Evolutionary conservation across 2,797 vertebrate genomes (phyloP).

Genomic region (Enteromius viviparus): DNA sequence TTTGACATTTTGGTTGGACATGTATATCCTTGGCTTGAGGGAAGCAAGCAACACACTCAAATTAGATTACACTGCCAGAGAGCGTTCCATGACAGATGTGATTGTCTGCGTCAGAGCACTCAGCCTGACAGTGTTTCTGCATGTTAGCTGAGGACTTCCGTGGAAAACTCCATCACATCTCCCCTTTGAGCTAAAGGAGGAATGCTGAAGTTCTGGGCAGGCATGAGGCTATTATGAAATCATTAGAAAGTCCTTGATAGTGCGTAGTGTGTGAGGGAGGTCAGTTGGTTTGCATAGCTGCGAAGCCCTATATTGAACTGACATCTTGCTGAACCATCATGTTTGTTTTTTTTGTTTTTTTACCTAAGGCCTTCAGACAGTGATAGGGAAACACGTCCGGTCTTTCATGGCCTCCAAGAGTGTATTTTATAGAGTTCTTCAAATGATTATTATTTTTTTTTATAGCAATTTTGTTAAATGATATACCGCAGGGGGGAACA

Average conservation of each 20-base stretch:
- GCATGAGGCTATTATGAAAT: slow-evolving; percentile 66
- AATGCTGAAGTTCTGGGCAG: slow-evolving; percentile 17
- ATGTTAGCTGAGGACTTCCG: slow-evolving; percentile 36
- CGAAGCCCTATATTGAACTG: slow-evolving; percentile 1
- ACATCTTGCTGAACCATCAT: slow-evolving; percentile 33
- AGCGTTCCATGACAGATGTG: slow-evolving; percentile 56
- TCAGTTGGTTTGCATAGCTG: neutral
- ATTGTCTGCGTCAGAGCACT: slow-evolving; percentile 42
- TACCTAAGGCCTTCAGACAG: neutral
- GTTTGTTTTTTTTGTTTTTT: neutral
- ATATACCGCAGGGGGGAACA: neutral
- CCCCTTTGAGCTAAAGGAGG: slow-evolving; percentile 47
- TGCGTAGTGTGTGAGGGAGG: slow-evolving; percentile 19
- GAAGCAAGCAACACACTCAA: slow-evolving; percentile 56
- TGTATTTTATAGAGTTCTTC: neutral
- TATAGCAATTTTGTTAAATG: neutral
- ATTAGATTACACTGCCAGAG: slow-evolving; percentile 60
- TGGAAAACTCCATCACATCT: slow-evolving; percentile 17
- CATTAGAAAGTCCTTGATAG: slow-evolving; percentile 65
- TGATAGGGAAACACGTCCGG: slow-evolving; percentile 12
- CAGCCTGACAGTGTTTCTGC: slow-evolving; percentile 12
- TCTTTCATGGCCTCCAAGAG: neutral
- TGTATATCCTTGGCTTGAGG: slow-evolving; percentile 56
- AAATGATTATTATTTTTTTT: neutral
- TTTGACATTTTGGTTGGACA: slow-evolving; percentile 65